Base-by-base conservation (phyloP, 2,797 vertebrate species). In the Perodicticus potto region DNA sequence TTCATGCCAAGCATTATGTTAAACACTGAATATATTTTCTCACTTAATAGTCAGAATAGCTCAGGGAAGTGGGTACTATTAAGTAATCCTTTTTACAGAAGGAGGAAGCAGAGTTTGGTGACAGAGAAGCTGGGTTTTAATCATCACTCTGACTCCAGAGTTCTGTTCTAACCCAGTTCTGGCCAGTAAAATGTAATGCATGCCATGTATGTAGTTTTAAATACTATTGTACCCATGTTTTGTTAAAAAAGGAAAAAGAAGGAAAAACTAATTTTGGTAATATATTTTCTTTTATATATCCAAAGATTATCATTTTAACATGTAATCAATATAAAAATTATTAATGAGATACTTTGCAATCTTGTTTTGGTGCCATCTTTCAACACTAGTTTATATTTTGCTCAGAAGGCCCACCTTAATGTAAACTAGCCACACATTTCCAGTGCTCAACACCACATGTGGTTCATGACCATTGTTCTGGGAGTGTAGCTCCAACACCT, bases 1-100 rank as follows among this genome's bases (percentile, higher is more conserved):
- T 5, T 0, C 23, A 25, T 0, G 59, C 32, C 43, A 61, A 70
- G 16, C n/a, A 22, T n/a, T 0, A 0, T 14, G 37, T 34, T 13
- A 5, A 74, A 43, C 40, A 17, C 29, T 4, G 0, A 61, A 77
- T 25, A 0, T 45, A 17, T 55, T 57, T 74, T 81, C 82, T 86
- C 61, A 63, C 25, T 23, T 82, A 19, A 69, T 67, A 22, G 20
- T 82, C 72, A 4, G 22, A 67, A 34, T 45, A 67, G n/a, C 25
- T 43, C 45, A 19, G 1, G 1, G 29, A 86, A 45, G 25, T 23
- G n/a, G 49, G 17, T 32, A 5, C 32, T 34, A 0, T 53, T 85
- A 81, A 81, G 29, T 14, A 13, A 16, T 20, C n/a, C n/a, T 7
- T 32, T 57, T 80, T 53, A 29, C 2, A 80, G 81, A 45, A 72